A percentile compares a stretch with the other conserved stretches of the same genome.
Evolutionary conservation across 2,888 invertebrate genomes (phyloP).

Genomic region (Andrena fulva): DNA sequence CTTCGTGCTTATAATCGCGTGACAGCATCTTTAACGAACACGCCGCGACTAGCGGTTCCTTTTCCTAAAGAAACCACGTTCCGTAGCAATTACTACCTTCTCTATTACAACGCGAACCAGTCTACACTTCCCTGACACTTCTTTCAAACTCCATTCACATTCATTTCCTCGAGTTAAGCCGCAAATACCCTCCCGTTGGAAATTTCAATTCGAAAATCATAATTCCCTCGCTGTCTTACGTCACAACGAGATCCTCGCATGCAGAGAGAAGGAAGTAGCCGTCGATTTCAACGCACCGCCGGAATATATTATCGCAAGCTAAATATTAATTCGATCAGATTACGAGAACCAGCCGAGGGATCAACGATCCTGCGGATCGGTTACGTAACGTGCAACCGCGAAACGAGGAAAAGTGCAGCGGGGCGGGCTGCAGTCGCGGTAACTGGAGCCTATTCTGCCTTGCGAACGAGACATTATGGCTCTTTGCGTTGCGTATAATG

Average conservation of each 20-base stretch:
- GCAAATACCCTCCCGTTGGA: background rate
- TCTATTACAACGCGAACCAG: too few species aligned
- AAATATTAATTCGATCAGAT: background rate
- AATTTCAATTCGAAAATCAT: too few species aligned
- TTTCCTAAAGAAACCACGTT: conserved; percentile 10
- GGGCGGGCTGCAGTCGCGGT: conserved; percentile 49
- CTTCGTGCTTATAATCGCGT: conserved; percentile 51
- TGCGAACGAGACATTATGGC: conserved; percentile 46
- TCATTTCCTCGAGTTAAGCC: background rate
- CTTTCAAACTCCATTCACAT: background rate
- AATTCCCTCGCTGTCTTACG: too few species aligned
- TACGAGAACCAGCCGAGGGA: conserved; percentile 3
- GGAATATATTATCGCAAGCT: background rate
- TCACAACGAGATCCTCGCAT: too few species aligned
- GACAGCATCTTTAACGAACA: conserved; percentile 49
- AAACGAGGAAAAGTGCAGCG: conserved; percentile 50
- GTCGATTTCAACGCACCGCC: too few species aligned
- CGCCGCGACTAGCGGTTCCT: conserved; percentile 56
- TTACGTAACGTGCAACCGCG: conserved; percentile 56
- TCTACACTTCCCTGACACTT: too few species aligned
- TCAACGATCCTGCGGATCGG: conserved; percentile 20
- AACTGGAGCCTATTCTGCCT: conserved; percentile 54
- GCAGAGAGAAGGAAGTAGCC: too few species aligned
- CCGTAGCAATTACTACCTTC: conserved; percentile 3
- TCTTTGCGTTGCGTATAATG: conserved; percentile 42